These are phyloP conservation scores for Eristalinus sepulchralis DNA, from an alignment of 2,888 invertebrate species.

Conservation along the genomic window DNA sequence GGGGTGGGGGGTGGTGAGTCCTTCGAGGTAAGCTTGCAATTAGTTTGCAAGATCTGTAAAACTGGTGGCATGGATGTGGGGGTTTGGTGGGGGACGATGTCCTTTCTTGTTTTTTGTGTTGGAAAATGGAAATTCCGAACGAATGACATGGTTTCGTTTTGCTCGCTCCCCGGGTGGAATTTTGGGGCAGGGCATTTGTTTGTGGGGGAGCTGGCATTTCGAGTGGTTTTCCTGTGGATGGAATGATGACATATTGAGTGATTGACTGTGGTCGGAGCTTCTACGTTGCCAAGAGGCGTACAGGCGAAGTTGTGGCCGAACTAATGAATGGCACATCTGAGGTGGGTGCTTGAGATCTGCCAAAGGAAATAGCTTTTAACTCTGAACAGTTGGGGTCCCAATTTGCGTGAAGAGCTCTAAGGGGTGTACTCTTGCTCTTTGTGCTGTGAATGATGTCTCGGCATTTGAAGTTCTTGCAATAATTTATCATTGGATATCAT, in stretches of 20 bases:
- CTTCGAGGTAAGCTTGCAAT: background rate
- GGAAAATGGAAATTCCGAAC: background rate
- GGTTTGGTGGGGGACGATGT: background rate
- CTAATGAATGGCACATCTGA: background rate
- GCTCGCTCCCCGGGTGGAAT: background rate
- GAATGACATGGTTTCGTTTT: background rate
- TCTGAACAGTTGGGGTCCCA: background rate
- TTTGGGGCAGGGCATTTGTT: background rate
- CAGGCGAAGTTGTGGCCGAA: background rate
- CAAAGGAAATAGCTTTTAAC: background rate
- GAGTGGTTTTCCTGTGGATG: background rate
- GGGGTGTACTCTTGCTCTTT: background rate
- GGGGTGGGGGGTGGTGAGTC: too few relatives aligned
- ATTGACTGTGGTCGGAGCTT: background rate
- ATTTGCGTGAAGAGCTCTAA: background rate
- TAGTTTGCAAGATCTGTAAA: background rate
- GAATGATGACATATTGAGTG: background rate
- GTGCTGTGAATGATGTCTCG: background rate
- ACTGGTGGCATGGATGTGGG: too few relatives aligned
- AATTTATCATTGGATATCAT: background rate
- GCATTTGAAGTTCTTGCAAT: background rate
- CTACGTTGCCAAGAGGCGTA: background rate
- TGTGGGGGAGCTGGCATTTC: background rate
- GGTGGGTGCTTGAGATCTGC: background rate
- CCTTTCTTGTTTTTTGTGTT: background rate